These are phyloP conservation scores for Acipenser ruthenus DNA, from an alignment of 2,797 vertebrate genomes.

Conservation along the genomic window DNA sequence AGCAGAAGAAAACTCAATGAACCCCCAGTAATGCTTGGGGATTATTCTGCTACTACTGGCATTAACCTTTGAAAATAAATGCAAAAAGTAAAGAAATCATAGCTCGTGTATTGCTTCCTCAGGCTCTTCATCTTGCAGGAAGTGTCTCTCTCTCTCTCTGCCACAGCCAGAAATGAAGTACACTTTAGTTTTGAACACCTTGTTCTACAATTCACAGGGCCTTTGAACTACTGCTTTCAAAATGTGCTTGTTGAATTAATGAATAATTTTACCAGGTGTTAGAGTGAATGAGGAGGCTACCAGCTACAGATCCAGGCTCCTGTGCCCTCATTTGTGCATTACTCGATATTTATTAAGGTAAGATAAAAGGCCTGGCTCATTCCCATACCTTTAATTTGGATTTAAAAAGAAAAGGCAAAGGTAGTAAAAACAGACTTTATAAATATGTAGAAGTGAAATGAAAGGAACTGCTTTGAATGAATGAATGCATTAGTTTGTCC, in stretches of 20 bases:
- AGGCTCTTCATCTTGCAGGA: constrained; percentile 36
- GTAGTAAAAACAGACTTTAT: constrained; percentile 56
- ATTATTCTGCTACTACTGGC: constrained; percentile 12
- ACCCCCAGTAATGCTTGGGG: not conserved
- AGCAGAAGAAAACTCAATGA: not conserved
- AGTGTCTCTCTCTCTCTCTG: constrained; percentile 41
- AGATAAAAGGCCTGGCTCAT: constrained; percentile 72
- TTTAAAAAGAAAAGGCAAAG: constrained; percentile 56
- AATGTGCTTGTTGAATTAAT: constrained; percentile 75
- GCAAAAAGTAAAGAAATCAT: constrained; percentile 7
- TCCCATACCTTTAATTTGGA: constrained; percentile 69
- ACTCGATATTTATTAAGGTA: constrained; percentile 40
- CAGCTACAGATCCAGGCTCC: constrained; percentile 28
- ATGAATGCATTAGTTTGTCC: constrained; percentile 36
- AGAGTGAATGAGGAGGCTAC: constrained; percentile 40
- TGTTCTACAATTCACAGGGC: constrained; percentile 54
- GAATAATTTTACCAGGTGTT: constrained; percentile 79
- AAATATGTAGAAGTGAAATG: constrained; percentile 61
- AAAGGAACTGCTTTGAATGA: constrained; percentile 58
- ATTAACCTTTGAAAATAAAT: constrained; percentile 11
- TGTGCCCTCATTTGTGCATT: constrained; percentile 37
- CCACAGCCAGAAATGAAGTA: constrained; percentile 58
- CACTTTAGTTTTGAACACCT: constrained; percentile 64
- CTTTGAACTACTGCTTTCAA: constrained; percentile 78
- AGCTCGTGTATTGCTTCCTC: accelerated